A percentile compares a stretch with the other conserved stretches of the same genome.
Evolutionary conservation across 2,888 invertebrate species (phyloP).

Genomic region (Parnassius glacialis): DNA sequence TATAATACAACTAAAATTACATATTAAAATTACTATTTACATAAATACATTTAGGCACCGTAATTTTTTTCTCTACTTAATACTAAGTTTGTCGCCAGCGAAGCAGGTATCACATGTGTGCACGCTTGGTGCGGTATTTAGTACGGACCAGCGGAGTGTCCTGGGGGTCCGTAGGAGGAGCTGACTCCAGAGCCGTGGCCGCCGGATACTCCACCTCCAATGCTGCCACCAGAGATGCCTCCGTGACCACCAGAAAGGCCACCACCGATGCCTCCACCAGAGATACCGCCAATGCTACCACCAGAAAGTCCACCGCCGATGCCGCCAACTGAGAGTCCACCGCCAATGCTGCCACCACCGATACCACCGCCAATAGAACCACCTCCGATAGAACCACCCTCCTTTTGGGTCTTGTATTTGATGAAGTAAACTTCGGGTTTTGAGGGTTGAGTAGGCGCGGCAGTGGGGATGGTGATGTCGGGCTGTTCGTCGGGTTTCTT

Average conservation of each 20-base stretch:
- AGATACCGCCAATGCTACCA: conserved; percentile 45
- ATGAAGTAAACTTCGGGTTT: conserved; percentile 93
- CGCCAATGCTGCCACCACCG: conserved; percentile 39
- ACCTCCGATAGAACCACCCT: conserved; percentile 55
- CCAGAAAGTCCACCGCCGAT: conserved; percentile 38
- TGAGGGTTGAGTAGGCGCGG: conserved; percentile 87
- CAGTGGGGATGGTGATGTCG: conserved; percentile 88
- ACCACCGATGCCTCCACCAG: conserved; percentile 45
- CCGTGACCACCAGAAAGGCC: conserved; percentile 51
- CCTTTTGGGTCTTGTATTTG: conserved; percentile 89
- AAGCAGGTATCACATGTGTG: conserved; percentile 76
- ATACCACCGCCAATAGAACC: conserved; percentile 40
- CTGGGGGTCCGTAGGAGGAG: conserved; percentile 84
- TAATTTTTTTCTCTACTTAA: conserved; percentile 80
- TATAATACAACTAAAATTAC: conserved; percentile 77
- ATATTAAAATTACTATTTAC: conserved; percentile 81
- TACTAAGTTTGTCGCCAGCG: conserved; percentile 74
- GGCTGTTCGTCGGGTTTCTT: conserved; percentile 91
- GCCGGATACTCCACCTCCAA: conserved; percentile 50
- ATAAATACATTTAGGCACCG: conserved; percentile 82
- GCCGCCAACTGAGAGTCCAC: conserved; percentile 40
- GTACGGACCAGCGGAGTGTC: conserved; percentile 84
- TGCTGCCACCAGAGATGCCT: conserved; percentile 31
- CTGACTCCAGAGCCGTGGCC: conserved; percentile 71
- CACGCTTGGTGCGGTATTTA: conserved; percentile 62